Base-by-base conservation (phyloP, 2,888 invertebrate genomes). In the Xiphydria camelus region DNA sequence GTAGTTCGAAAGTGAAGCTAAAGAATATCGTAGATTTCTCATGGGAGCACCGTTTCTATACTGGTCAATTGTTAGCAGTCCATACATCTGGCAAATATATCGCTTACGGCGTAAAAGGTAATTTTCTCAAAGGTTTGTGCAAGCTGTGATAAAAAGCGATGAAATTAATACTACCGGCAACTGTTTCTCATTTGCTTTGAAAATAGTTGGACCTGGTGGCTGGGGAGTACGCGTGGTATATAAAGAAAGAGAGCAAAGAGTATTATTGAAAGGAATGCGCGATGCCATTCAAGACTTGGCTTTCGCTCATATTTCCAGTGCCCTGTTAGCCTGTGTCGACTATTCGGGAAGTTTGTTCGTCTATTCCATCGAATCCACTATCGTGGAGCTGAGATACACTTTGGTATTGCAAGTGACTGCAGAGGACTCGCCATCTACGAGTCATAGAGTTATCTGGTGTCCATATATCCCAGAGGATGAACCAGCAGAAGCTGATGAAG, bases 71-170 rank as follows among this genome's bases (percentile, higher is more conserved):
- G 47, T 83, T 96, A 26, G 92, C 94, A 6, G 87, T 93, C 29
- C 94, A 96, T 74, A 84, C 88, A 64, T 85, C 85, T 66, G 90
- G 91, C 42, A 87, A 88, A 66, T 90, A 89, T 74, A 79, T 94
- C 56, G 96, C 96, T 0, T 96, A 95, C 77, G 90, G 88, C 47
- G 87, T 96, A 51, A 93, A 90, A 85, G 89, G 94, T 93, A 76
- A 73, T 64, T 57, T 34, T 43, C n/a, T n/a, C n/a, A n/a, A 14
- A 19, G 4, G 15, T 33, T n/a, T n/a, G n/a, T n/a, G n/a, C n/a
- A n/a, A n/a, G n/a, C n/a, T n/a, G n/a, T n/a, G n/a, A n/a, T n/a
- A n/a, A n/a, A n/a, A n/a, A n/a, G n/a, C n/a, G n/a, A n/a, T n/a
- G n/a, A n/a, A n/a, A n/a, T n/a, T n/a, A n/a, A n/a, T n/a, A n/a